These are phyloP conservation scores for Astatoreochromis straeleni DNA, from an alignment of 2,113 vertebrate species.

Conservation along the genomic window DNA sequence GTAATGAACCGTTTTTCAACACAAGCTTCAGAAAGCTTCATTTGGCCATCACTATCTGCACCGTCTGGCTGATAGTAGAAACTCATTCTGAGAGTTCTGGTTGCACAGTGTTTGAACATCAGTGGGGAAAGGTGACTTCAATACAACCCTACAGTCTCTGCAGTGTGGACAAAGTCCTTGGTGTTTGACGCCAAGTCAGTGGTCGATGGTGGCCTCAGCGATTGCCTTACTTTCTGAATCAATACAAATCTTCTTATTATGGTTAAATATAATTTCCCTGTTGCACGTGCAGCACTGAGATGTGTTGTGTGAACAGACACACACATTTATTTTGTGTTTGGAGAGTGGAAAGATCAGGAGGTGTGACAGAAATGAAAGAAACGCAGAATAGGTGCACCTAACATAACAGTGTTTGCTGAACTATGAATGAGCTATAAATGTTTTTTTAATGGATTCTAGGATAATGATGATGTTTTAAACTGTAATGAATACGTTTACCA, in stretches of 20 bases:
- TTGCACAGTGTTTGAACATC: background rate
- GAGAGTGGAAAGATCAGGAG: background rate
- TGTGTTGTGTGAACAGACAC: background rate
- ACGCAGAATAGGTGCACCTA: background rate
- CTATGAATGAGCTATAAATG: background rate
- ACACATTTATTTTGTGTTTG: background rate
- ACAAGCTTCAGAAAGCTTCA: too few species aligned
- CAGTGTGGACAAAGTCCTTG: background rate
- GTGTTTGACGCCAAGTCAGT: background rate
- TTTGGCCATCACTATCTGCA: too few species aligned
- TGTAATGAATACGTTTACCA: fast-evolving
- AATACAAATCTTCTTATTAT: background rate
- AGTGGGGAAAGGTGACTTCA: fast-evolving
- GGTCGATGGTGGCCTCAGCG: background rate
- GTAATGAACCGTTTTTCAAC: too few species aligned
- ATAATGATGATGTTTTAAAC: background rate
- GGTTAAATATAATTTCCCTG: background rate
- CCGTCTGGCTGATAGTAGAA: background rate
- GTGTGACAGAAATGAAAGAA: background rate
- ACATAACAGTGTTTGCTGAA: background rate
- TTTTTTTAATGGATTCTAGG: background rate
- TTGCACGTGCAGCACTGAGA: background rate
- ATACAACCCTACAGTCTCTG: background rate
- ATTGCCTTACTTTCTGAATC: background rate
- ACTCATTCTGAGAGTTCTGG: background rate